Base-by-base conservation (phyloP, 2,888 invertebrate genomes). In the Disparrhopalites patrizii region DNA sequence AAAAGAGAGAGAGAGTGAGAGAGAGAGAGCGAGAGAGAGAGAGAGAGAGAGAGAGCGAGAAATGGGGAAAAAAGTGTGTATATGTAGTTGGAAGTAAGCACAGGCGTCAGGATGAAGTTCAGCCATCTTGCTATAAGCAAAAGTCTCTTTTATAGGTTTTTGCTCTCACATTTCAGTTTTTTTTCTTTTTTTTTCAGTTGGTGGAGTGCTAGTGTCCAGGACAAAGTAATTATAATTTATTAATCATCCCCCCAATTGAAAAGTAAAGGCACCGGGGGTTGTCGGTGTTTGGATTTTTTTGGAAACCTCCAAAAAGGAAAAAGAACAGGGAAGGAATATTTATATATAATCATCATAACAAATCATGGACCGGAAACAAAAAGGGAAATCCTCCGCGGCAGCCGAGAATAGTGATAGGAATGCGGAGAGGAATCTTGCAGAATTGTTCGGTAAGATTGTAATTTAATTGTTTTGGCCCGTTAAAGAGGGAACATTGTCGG, bases 401-500 rank as follows among this genome's bases (percentile, higher is more conserved):
- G n/a, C n/a, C n/a, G 51, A 50, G 36, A 47, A 25, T 18, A 57
- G 28, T 57, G 65, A 58, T 31, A 33, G 58, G 36, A 52, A 54
- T 43, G 57, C 56, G 8, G 67, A 66, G 50, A 62, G 47, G 15
- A 67, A 67, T 51, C 55, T 67, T 10, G 67, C 67, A 27, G 67
- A 67, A 57, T 33, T 67, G 8, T 62, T 67, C 56, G 67, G 67
- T 67, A 58, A 62, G 51, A 23, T 50, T 36, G 8, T n/a, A n/a
- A n/a, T n/a, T n/a, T n/a, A n/a, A n/a, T n/a, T n/a, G n/a, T n/a
- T n/a, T n/a, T n/a, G n/a, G n/a, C n/a, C n/a, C n/a, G n/a, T n/a
- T n/a, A n/a, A n/a, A n/a, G n/a, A n/a, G n/a, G n/a, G n/a, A n/a
- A n/a, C n/a, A 36, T 10, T 36, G 10, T 36, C 13, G 8, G 36